These are phyloP conservation scores for Perizoma affinitatum DNA, from an alignment of 2,888 invertebrate genomes.

Conservation along the genomic window DNA sequence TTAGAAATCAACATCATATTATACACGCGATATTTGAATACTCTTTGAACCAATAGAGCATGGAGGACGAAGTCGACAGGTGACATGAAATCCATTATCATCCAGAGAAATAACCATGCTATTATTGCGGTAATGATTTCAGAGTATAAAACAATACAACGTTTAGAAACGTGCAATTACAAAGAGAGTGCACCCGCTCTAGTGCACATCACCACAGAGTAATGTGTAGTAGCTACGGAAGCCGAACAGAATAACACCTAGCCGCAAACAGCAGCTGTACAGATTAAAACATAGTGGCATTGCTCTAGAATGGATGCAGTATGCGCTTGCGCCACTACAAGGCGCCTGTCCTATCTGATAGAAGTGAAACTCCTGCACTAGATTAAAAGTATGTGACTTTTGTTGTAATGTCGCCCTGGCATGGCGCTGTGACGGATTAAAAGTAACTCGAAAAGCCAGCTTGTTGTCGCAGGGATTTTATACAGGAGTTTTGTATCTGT, in stretches of 20 bases:
- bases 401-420: background rate
- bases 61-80: slow-evolving; percentile 14
- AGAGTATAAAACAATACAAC: slow-evolving; percentile 26
- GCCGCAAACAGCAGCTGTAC: background rate
- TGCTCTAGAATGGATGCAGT: slow-evolving; percentile 10
- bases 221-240: slow-evolving; percentile 16
- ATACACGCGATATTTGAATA: slow-evolving; percentile 15
- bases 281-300: slow-evolving; percentile 10
- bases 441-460: no score
- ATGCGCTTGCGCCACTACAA: slow-evolving; percentile 1
- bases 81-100: slow-evolving; percentile 21
- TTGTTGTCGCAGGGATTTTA: background rate
- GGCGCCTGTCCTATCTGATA: background rate
- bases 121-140: slow-evolving; percentile 24
- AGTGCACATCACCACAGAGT: slow-evolving; percentile 30
- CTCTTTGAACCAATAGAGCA: slow-evolving; percentile 16
- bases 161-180: slow-evolving; percentile 35
- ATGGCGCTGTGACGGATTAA: no score
- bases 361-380: slow-evolving; percentile 5
- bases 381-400: background rate
- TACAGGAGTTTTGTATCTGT: background rate
- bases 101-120: background rate
- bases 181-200: slow-evolving; percentile 35
- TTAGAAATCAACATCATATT: background rate
- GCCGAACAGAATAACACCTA: slow-evolving; percentile 8